Base-by-base conservation (phyloP, 2,113 vertebrate species). In the Calidris pygmaea region DNA sequence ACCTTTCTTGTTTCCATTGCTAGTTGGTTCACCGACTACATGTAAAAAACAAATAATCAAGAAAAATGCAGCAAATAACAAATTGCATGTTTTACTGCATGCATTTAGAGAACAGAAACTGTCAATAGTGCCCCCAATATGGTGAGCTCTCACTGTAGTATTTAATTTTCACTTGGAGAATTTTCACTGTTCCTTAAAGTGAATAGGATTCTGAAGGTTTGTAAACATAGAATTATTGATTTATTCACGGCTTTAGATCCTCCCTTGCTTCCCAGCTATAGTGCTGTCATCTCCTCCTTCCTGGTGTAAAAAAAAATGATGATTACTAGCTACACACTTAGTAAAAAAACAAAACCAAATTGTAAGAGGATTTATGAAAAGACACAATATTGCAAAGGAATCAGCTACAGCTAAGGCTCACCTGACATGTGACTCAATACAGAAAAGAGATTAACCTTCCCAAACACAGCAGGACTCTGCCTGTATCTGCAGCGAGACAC, bases 1-100 rank as follows among this genome's bases (percentile, higher is more conserved):
- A 99, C 98, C 93, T 98, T 98, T 58, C 98, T 98, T 30, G 99
- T 99, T 97, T 99, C 99, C 99, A 99, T 99, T 41, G 99, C 98
- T 78, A 99, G 96, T 8, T 98, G 99, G 96, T 99, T 99, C 97
- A 99, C 99, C 81, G 98, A 99, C 99, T 99, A 91, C 48, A 89
- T 32, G 74, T 5, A n/a, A 71, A 86, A 76, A 32, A 2, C 53
- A 91, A 87, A 85, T 22, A 34, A 87, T 71, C 58, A 86, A 55
- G 32, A 55, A 86, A 93, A 89, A 62, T 11, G 23, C 4, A 3
- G 48, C 39, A 95, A 92, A 17, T 23, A 87, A 48, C 52, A 68
- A 56, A 22, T n/a, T 66, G 29, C 10, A 62, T 3, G 15, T 39
- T 87, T 86, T 71, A 90, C 34, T 84, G 72, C 73, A 90, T 14